Conservation (phyloP, 2,113 vertebrate species). For the Coracopsis vasa region DNA sequence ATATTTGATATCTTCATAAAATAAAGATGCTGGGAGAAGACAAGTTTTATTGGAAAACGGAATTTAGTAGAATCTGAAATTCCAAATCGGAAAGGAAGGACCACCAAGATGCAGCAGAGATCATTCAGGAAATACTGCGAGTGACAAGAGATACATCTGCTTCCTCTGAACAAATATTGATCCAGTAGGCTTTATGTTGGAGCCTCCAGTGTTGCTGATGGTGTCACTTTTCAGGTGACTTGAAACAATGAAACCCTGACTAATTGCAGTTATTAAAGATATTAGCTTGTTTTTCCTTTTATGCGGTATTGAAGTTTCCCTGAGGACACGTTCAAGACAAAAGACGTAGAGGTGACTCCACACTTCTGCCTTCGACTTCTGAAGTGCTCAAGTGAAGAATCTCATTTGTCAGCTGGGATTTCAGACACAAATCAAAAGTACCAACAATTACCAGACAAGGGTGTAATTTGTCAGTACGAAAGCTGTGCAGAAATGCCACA, state of each 20-base stretch:
- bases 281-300: neutral
- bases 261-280: constrained; percentile 40
- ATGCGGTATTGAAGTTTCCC: neutral
- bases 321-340: neutral
- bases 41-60: neutral
- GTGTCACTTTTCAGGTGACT: neutral
- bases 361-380: neutral
- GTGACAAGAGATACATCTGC: neutral
- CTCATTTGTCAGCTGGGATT: neutral
- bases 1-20: neutral
- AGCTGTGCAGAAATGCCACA: neutral
- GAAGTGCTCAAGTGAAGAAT: neutral
- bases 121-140: neutral
- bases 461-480: neutral
- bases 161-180: constrained; percentile 15
- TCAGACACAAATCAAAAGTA: neutral
- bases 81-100: neutral
- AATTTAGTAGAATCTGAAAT: neutral
- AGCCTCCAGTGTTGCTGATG: neutral
- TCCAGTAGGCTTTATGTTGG: neutral
- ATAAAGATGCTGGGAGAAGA: neutral
- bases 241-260: constrained; percentile 11
- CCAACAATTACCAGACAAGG: neutral
- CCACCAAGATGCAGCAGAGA: neutral
- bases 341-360: neutral